Evolutionary conservation across 2,113 vertebrate genomes (phyloP).

Genomic region (Clarias gariepinus): DNA sequence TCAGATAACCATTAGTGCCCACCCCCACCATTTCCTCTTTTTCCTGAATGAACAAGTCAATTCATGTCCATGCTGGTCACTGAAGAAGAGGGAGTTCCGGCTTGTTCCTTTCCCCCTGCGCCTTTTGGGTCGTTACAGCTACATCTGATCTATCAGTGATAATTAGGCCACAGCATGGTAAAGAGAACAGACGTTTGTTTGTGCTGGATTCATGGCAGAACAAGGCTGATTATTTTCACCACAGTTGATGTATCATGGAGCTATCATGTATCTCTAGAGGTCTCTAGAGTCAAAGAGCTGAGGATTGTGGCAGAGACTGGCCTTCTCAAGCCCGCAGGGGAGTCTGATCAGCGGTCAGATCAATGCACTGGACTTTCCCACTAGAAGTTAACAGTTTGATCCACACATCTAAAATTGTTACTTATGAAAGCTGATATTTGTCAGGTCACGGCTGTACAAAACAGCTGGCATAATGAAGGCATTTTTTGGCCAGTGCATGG

Average conservation of each 20-base stretch:
- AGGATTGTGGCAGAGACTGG: conserved; percentile 29
- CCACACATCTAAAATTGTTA: neutral
- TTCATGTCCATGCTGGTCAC: conserved; percentile 14
- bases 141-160: conserved; percentile 60
- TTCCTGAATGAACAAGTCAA: conserved; percentile 12
- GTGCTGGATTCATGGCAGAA: conserved; percentile 48
- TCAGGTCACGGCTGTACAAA: neutral
- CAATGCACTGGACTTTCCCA: conserved; percentile 28
- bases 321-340: conserved; percentile 40
- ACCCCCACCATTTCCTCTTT: conserved; percentile 36
- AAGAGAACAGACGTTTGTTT: conserved; percentile 59
- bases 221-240: conserved; percentile 56
- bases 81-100: conserved; percentile 5
- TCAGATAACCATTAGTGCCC: conserved; percentile 31
- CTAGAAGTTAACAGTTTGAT: conserved; percentile 21
- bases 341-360: conserved; percentile 34
- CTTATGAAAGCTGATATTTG: conserved; percentile 31
- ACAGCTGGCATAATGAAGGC: neutral
- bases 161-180: conserved; percentile 54
- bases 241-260: conserved; percentile 60
- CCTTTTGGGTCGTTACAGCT: conserved; percentile 39
- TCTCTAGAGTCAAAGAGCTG: conserved; percentile 45
- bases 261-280: conserved; percentile 53
- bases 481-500: neutral
- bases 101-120: conserved; percentile 6